Base-by-base conservation (phyloP, 1,140 invertebrate genomes). In the Drosophila pseudoananassae region DNA sequence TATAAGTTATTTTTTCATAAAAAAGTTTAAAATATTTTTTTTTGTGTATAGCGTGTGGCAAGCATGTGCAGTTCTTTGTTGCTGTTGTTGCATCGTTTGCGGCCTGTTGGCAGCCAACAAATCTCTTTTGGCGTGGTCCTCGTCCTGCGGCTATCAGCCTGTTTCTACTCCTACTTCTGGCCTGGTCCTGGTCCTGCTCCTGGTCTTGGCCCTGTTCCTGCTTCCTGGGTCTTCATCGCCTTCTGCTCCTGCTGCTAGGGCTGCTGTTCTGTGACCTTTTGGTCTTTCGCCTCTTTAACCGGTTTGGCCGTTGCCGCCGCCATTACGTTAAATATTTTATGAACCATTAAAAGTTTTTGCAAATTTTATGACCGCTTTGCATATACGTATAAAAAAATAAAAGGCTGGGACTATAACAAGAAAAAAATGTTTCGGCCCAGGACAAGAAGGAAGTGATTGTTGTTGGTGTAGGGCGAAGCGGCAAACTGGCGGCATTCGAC, bases 301-400 rank as follows among this genome's bases (percentile, higher is more conserved):
- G 64, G 81, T 79, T 79, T 77, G 72, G 72, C 60, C 59, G 38
- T 49, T 61, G 51, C 38, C 52, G 64, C 60, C 78, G 78, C 68
- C 78, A 87, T 88, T 87, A 87, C 78, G 83, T 87, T 87, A 87
- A 87, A 87, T 87, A 87, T 87, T 87, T 88, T 88, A 87, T 87
- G 83, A 88, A 88, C 83, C 83, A 87, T 87, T 87, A 87, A 87
- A 87, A 87, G 83, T 88, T 87, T 69, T 85, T 88, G 63, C 79
- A 88, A 89, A 87, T 87, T 87, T 87, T 87, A 87, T 87, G 71
- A 76, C 83, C 83, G 83, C 78, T 87, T 87, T 87, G 83, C 83
- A 87, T 87, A 87, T 78, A 87, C 65, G 78, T 60, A 85, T 55
- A 58, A 58, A 74, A 38, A 20, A 74, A 73, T 63, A 49, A 10